Conservation (phyloP, 2,113 vertebrate species). For the Prochilodus magdalenae region DNA sequence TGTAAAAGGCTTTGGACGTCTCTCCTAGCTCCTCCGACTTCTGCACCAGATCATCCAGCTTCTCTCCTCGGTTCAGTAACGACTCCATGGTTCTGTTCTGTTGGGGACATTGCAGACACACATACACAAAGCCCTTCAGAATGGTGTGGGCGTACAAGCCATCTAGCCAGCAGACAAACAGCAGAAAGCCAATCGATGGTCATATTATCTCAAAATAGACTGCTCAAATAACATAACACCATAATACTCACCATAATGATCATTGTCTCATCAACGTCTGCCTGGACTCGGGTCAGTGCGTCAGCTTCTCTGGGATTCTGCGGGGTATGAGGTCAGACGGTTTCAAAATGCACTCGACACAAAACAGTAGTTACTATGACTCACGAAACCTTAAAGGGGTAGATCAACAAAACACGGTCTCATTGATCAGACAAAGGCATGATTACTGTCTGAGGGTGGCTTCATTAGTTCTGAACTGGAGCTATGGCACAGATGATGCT, state of each 20-base stretch:
- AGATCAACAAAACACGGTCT: too few relatives aligned
- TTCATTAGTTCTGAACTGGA: too few relatives aligned
- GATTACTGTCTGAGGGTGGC: too few relatives aligned
- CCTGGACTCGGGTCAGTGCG: slow-evolving; percentile 3
- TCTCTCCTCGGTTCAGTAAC: slow-evolving; percentile 19
- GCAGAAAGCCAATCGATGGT: background rate
- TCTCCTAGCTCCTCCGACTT: slow-evolving; percentile 27
- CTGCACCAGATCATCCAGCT: slow-evolving; percentile 34
- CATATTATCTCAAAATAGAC: background rate
- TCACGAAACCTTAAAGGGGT: too few relatives aligned
- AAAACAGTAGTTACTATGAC: too few relatives aligned
- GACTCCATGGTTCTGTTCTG: slow-evolving; percentile 39
- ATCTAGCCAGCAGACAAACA: too few relatives aligned
- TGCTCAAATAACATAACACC: background rate
- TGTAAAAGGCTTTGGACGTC: slow-evolving; percentile 34
- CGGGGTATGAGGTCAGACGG: background rate
- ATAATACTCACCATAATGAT: slow-evolving; percentile 1
- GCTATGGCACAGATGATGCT: too few relatives aligned
- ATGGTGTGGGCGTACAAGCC: background rate
- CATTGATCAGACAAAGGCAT: too few relatives aligned
- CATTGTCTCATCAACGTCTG: slow-evolving; percentile 11
- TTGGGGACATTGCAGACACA: background rate
- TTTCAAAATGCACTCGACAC: background rate
- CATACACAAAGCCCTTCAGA: background rate
- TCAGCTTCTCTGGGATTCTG: slow-evolving; percentile 17